These are phyloP conservation scores for Cepaea nemoralis DNA, from an alignment of 1,140 invertebrate genomes.

Conservation along the genomic window DNA sequence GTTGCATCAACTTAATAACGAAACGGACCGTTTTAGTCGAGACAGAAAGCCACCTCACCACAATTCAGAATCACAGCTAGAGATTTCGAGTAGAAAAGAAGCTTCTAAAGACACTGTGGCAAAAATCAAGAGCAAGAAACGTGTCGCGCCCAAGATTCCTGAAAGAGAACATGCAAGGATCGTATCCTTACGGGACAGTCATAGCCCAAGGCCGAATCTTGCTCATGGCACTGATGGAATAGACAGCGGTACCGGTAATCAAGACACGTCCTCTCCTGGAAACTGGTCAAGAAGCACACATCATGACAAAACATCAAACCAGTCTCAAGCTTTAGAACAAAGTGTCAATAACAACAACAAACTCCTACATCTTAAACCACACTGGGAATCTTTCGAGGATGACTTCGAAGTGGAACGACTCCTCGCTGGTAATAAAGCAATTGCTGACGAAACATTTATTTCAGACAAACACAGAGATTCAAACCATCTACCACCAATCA, in stretches of 20 bases:
- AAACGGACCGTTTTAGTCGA: too few relatives aligned
- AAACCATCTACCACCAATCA: background rate
- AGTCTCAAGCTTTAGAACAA: too few relatives aligned
- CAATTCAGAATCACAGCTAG: too few relatives aligned
- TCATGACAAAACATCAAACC: background rate
- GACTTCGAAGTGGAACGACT: background rate
- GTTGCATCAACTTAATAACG: too few relatives aligned
- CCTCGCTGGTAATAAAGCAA: background rate
- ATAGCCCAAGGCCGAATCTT: background rate
- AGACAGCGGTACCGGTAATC: background rate
- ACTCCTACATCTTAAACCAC: background rate
- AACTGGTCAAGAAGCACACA: background rate
- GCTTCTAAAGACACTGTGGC: too few relatives aligned
- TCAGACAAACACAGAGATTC: background rate
- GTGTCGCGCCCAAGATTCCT: too few relatives aligned
- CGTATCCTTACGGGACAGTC: background rate
- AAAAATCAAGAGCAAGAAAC: too few relatives aligned
- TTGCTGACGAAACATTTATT: background rate
- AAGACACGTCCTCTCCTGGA: background rate
- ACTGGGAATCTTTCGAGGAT: background rate
- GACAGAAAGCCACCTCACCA: too few relatives aligned
- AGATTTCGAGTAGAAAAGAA: too few relatives aligned
- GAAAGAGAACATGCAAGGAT: too few relatives aligned
- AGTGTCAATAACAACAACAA: background rate
- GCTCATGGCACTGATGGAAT: background rate